These are phyloP conservation scores for Apotomis turbidana DNA, from an alignment of 2,888 invertebrate genomes.

Conservation along the genomic window DNA sequence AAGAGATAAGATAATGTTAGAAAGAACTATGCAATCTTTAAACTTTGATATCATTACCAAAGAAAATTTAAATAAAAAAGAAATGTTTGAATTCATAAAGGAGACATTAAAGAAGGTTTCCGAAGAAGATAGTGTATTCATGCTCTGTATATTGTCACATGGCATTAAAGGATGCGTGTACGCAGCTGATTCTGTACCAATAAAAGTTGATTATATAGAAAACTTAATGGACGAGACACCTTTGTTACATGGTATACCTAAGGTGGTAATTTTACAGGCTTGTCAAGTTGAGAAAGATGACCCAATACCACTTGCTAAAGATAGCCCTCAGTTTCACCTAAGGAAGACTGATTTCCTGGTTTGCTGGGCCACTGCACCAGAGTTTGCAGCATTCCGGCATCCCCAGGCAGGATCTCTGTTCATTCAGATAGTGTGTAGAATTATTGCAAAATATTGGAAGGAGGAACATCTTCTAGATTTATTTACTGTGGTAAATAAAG, in stretches of 20 bases:
- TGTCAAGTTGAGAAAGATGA: constrained; percentile 66
- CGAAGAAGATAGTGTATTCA: constrained; percentile 69
- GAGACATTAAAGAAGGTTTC: constrained; percentile 59
- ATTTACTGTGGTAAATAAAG: constrained; percentile 67
- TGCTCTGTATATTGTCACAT: constrained; percentile 76
- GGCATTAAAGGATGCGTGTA: constrained; percentile 73
- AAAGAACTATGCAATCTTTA: constrained; percentile 64
- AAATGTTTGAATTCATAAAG: constrained; percentile 65
- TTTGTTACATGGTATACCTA: constrained; percentile 66
- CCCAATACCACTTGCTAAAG: constrained; percentile 58
- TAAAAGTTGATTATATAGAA: constrained; percentile 72
- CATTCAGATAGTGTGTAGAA: constrained; percentile 67
- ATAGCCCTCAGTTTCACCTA: constrained; percentile 58
- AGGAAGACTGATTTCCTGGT: constrained; percentile 70
- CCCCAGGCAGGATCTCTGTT: constrained; percentile 66
- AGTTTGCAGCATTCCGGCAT: constrained; percentile 40
- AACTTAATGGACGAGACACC: constrained; percentile 63
- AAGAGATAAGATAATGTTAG: constrained; percentile 60
- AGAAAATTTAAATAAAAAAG: constrained; percentile 62
- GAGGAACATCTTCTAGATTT: constrained; percentile 68
- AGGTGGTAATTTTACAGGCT: constrained; percentile 73
- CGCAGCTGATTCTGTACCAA: constrained; percentile 73
- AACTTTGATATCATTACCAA: constrained; percentile 67
- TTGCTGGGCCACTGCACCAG: constrained; percentile 75
- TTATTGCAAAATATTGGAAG: constrained; percentile 55